phyloP scores from a whole-genome alignment of 1,140 invertebrate species.

The Zophobas morio region DNA sequence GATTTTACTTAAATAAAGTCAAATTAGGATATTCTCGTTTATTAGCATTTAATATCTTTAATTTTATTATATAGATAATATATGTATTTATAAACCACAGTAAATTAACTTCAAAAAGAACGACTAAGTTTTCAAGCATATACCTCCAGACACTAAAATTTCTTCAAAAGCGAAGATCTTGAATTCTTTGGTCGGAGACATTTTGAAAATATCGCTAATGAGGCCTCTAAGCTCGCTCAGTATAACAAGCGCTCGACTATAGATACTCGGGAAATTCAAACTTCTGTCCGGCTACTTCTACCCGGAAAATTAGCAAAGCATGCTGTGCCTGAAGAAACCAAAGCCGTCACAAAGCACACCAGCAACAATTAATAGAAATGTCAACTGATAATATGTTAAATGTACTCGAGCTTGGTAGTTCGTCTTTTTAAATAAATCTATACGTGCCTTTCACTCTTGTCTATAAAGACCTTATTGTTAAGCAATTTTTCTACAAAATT shows the following conservation, averaged over 20 bases:
- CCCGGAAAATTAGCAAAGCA: conserved; percentile 75
- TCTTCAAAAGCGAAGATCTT: conserved; percentile 77
- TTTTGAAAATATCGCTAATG: conserved; percentile 79
- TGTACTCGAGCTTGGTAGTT: no score
- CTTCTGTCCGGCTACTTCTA: conserved; percentile 71
- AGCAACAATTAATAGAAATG: conserved; percentile 68
- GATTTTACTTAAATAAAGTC: no score
- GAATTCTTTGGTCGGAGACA: conserved; percentile 72
- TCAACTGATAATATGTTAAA: no score
- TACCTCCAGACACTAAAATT: conserved; percentile 79
- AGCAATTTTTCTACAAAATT: no score
- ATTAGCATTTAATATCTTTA: no score
- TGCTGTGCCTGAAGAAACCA: conserved; percentile 73
- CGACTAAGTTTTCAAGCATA: conserved; percentile 81
- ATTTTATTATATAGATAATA: no score
- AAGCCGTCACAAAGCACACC: conserved; percentile 74
- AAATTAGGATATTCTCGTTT: no score
- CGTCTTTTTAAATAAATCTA: no score
- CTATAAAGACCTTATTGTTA: no score
- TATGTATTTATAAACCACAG: no score
- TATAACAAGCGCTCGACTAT: conserved; percentile 80
- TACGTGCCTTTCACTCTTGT: no score
- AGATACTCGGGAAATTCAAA: conserved; percentile 72
- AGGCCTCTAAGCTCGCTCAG: conserved; percentile 78
- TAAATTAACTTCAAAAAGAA: no score